Base-by-base conservation (phyloP, 2,888 invertebrate species). In the Encarsia formosa region DNA sequence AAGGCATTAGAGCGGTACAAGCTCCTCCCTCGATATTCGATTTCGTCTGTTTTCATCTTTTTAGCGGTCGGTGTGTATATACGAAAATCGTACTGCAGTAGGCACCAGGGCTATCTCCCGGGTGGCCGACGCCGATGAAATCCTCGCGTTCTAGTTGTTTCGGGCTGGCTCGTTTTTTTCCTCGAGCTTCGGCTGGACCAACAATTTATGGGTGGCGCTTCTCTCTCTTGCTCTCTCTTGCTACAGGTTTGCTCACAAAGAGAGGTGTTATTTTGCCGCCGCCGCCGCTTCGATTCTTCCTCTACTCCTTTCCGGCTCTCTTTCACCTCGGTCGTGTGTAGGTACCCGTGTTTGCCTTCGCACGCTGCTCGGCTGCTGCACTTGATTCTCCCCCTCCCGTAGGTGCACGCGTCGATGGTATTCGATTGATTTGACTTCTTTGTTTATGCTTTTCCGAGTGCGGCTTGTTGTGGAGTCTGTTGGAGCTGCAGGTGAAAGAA, bases 151-250 rank as follows among this genome's bases (percentile, higher is more conserved):
- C 23, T 26, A 31, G 37, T 22, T 38, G 39, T 43, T 31, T 16
- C 34, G 43, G 32, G 37, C 45, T 24, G 18, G 37, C n/a, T 49
- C 26, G 26, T 26, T 24, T 24, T 51, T 41, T 49, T 22, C 37
- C 18, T 9, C 18, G 41, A 29, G 18, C n/a, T 54, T 49, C 49
- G 46, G 44, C 50, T 34, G 62, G 62, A n/a, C 61, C 61, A 63
- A 62, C 66, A 65, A 69, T 69, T 69, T 69, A 69, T 69, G 67
- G 66, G 65, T 68, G 69, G 69, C 69, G 69, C 69, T 68, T 68
- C 67, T 58, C 59, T 34, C 34, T 8, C 15, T 13, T 34, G 19
- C 23, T 29, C 32, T 13, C 24, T 22, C 16, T 13, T 23, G 23
- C 40, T 19, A 16, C n/a, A 26, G 16, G 18, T 50, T 51, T 49